These are phyloP conservation scores for Malurus melanocephalus DNA, from an alignment of 2,113 vertebrate genomes.

Conservation along the genomic window DNA sequence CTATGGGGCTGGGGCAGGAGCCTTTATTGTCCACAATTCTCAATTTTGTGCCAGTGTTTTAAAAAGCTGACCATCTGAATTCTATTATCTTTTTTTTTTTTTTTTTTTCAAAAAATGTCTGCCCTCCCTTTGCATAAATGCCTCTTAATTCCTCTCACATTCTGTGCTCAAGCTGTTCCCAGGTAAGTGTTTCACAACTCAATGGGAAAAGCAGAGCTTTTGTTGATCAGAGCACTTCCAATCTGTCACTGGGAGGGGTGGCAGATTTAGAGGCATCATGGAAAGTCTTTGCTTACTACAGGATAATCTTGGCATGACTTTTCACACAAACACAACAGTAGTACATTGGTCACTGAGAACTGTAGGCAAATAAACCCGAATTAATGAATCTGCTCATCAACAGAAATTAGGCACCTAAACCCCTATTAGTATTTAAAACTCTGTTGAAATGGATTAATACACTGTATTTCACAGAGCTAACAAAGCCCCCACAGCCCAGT, in stretches of 20 bases:
- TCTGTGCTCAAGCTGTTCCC: conserved; percentile 18
- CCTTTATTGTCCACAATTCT: not conserved
- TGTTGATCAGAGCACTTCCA: conserved; percentile 5
- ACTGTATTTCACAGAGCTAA: not conserved
- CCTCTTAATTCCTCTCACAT: not conserved
- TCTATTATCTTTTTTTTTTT: not conserved
- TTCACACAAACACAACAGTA: not conserved
- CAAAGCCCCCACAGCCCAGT: not conserved
- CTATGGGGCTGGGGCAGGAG: not conserved
- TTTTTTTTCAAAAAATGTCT: not conserved
- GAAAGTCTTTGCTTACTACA: not conserved
- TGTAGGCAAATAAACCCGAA: not conserved
- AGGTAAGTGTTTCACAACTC: conserved; percentile 27
- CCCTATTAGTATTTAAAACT: not conserved
- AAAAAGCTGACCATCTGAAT: not conserved
- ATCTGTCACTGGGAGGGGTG: not conserved
- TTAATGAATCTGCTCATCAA: not conserved
- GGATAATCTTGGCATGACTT: not conserved
- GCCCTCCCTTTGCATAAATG: not conserved
- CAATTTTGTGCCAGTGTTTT: not conserved
- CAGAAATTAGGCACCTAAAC: not conserved
- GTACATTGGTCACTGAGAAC: not conserved
- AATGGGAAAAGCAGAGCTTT: conserved; percentile 11
- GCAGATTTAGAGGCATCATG: not conserved
- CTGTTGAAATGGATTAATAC: not conserved